Percentiles rank a stretch among this genome's conserved stretches.
These are phyloP conservation scores for Linurgus olivaceus DNA, from an alignment of 2,797 vertebrate genomes.

Conservation along the genomic window DNA sequence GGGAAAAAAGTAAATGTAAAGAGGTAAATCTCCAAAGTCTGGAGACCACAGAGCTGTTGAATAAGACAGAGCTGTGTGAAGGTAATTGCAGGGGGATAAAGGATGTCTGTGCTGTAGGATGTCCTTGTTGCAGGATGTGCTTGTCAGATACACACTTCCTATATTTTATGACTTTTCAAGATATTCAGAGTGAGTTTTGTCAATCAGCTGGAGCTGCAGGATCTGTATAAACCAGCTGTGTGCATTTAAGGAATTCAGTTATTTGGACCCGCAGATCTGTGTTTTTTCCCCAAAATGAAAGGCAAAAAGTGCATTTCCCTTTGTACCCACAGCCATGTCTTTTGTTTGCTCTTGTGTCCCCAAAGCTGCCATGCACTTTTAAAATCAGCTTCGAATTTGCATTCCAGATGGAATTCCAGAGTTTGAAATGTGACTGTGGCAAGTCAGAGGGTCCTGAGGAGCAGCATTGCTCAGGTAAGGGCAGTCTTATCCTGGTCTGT, in stretches of 20 bases:
- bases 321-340: background rate
- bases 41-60: constrained; percentile 4
- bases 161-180: background rate
- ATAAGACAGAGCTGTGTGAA: background rate
- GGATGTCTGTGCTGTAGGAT: background rate
- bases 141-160: background rate
- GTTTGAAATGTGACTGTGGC: background rate
- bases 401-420: background rate
- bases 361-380: background rate
- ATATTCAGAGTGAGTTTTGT: background rate
- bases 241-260: background rate
- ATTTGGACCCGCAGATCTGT: fast-evolving
- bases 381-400: background rate
- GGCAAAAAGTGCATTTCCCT: background rate
- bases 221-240: background rate
- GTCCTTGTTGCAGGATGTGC: background rate
- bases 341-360: background rate
- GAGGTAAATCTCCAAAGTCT: constrained; percentile 12
- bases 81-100: background rate
- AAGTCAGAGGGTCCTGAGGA: background rate
- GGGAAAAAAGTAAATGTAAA: background rate
- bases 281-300: background rate
- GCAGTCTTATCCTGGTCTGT: fast-evolving
- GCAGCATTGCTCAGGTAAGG: fast-evolving
- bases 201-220: background rate